A percentile compares a stretch with the other conserved stretches of the same genome.
Conservation (phyloP, 2,888 invertebrate genomes). For the Eupelmus urozonus region DNA sequence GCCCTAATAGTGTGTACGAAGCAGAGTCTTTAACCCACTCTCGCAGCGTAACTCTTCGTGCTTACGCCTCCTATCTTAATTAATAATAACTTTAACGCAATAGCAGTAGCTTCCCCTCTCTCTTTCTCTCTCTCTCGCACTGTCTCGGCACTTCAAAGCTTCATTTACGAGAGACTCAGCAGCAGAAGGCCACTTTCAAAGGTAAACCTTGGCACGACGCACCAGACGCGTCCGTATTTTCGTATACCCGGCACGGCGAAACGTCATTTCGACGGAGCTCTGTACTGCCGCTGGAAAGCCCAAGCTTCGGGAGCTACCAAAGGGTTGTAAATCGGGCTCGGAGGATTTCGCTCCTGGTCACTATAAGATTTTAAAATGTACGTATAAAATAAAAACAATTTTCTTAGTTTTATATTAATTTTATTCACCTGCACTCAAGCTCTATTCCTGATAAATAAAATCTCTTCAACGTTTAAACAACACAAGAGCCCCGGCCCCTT, state of each 20-base stretch:
- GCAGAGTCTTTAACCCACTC: too few species aligned
- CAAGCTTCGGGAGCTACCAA: neutral
- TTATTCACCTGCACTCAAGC: too few species aligned
- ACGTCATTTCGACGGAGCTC: conserved; percentile 39
- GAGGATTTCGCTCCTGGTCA: too few species aligned
- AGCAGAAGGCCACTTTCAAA: neutral
- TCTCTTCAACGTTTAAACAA: too few species aligned
- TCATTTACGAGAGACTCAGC: conserved; percentile 5
- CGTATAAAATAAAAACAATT: too few species aligned
- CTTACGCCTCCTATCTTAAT: conserved; percentile 19
- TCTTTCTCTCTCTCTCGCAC: conserved; percentile 13
- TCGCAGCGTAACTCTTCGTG: too few species aligned
- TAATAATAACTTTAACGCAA: conserved; percentile 43
- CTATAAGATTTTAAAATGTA: too few species aligned
- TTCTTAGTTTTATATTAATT: too few species aligned
- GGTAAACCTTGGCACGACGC: conserved; percentile 32
- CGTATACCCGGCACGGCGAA: conserved; percentile 11
- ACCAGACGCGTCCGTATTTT: neutral
- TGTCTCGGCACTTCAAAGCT: conserved; percentile 18
- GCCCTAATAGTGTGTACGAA: neutral
- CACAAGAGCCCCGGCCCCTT: too few species aligned
- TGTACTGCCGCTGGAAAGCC: too few species aligned
- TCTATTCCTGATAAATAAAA: too few species aligned
- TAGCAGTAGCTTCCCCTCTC: conserved; percentile 13
- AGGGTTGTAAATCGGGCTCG: too few species aligned